Evolutionary conservation across 2,113 vertebrate genomes (phyloP).

Genomic region (Heterocephalus glaber): DNA sequence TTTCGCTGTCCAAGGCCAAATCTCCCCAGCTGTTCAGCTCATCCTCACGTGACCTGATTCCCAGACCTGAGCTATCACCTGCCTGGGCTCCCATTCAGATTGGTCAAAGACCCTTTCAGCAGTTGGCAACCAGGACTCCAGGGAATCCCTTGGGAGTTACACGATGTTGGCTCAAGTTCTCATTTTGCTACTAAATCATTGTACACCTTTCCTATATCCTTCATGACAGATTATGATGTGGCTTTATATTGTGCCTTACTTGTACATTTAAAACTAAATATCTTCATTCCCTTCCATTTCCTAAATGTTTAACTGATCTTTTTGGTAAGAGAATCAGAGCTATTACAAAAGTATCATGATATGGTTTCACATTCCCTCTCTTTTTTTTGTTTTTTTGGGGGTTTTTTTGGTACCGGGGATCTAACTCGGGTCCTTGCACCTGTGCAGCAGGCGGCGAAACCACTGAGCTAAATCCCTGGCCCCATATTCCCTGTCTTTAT

Average conservation of each 20-base stretch:
- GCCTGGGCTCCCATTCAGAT: constrained; percentile 4
- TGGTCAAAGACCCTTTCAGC: not conserved
- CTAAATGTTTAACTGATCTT: constrained; percentile 78
- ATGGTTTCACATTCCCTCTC: constrained; percentile 81
- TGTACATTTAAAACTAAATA: constrained; percentile 87
- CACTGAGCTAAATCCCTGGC: too few species aligned
- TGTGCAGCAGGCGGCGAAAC: too few species aligned
- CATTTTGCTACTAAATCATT: not conserved
- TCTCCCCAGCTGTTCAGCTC: not conserved
- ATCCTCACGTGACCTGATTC: not conserved
- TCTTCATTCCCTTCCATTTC: constrained; percentile 83
- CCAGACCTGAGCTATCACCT: not conserved
- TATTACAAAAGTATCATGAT: constrained; percentile 82
- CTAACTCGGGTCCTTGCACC: too few species aligned
- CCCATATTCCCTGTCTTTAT: too few species aligned
- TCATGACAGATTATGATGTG: constrained; percentile 89
- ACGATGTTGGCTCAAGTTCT: not conserved
- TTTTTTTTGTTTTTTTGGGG: too few species aligned
- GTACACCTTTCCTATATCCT: constrained; percentile 66
- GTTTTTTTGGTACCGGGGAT: too few species aligned
- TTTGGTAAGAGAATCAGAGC: too few species aligned
- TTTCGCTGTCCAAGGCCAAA: not conserved
- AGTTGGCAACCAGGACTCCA: not conserved
- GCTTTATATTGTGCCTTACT: constrained; percentile 93
- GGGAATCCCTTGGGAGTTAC: not conserved